Evolutionary conservation across 2,888 invertebrate genomes (phyloP).

Genomic region (Callimorpha dominula): DNA sequence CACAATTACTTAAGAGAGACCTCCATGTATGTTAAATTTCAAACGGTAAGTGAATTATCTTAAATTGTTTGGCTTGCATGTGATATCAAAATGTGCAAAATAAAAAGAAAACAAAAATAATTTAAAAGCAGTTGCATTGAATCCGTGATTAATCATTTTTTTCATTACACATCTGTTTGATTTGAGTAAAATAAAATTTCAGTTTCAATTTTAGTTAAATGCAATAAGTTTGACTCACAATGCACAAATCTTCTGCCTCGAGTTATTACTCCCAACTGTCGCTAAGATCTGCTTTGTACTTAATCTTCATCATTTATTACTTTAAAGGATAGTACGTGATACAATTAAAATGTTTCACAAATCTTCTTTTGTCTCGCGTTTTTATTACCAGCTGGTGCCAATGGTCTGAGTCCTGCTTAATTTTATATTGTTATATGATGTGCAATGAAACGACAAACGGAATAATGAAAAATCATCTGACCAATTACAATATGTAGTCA

Average conservation of each 20-base stretch:
- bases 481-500: background rate
- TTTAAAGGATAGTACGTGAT: background rate
- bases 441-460: background rate
- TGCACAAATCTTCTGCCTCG: background rate
- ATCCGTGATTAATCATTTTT: background rate
- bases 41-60: no score
- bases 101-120: no score
- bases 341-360: background rate
- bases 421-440: background rate
- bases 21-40: no score
- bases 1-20: no score
- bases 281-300: background rate
- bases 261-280: background rate
- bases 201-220: background rate
- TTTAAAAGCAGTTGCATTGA: no score
- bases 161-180: background rate
- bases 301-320: no score
- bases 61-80: no score
- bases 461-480: background rate
- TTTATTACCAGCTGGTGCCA: background rate
- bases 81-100: no score
- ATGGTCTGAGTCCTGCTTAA: no score
- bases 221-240: background rate
- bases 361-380: background rate
- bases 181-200: background rate